These are phyloP conservation scores for Euglossa dilemma DNA, from an alignment of 1,140 invertebrate species.

Conservation along the genomic window DNA sequence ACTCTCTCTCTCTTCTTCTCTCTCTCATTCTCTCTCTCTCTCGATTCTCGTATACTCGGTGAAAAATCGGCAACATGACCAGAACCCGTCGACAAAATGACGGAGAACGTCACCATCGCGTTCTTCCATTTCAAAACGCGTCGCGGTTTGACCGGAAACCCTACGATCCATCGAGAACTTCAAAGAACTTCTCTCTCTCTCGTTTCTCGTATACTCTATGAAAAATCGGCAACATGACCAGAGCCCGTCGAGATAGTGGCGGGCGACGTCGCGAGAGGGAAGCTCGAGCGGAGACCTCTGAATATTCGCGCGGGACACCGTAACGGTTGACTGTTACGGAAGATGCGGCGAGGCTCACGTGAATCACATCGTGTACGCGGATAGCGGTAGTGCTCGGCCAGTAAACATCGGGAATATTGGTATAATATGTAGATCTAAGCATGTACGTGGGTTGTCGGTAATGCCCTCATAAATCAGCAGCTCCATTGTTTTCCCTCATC, in stretches of 20 bases:
- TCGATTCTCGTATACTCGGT: too few species aligned
- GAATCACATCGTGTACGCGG: slow-evolving; percentile 44
- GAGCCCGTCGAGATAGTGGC: background rate
- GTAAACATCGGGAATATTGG: slow-evolving; percentile 67
- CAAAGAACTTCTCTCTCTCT: too few species aligned
- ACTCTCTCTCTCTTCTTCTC: too few species aligned
- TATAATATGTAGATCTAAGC: slow-evolving; percentile 71
- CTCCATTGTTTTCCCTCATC: slow-evolving; percentile 72
- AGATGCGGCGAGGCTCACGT: slow-evolving; percentile 17
- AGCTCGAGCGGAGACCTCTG: background rate
- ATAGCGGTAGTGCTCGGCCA: slow-evolving; percentile 61
- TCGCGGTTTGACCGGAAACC: too few species aligned
- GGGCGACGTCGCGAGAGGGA: background rate
- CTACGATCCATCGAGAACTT: too few species aligned
- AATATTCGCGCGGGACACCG: slow-evolving; percentile 17
- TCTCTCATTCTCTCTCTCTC: too few species aligned
- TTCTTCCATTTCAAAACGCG: too few species aligned
- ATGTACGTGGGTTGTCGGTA: slow-evolving; percentile 71
- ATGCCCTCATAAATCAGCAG: slow-evolving; percentile 71
- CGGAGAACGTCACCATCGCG: too few species aligned
- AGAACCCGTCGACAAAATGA: too few species aligned
- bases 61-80: too few species aligned
- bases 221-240: background rate
- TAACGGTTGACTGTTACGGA: slow-evolving; percentile 10
- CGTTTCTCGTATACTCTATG: too few species aligned